Evolutionary conservation across 1,140 invertebrate genomes (phyloP).

Genomic region (Achatina immaculata): DNA sequence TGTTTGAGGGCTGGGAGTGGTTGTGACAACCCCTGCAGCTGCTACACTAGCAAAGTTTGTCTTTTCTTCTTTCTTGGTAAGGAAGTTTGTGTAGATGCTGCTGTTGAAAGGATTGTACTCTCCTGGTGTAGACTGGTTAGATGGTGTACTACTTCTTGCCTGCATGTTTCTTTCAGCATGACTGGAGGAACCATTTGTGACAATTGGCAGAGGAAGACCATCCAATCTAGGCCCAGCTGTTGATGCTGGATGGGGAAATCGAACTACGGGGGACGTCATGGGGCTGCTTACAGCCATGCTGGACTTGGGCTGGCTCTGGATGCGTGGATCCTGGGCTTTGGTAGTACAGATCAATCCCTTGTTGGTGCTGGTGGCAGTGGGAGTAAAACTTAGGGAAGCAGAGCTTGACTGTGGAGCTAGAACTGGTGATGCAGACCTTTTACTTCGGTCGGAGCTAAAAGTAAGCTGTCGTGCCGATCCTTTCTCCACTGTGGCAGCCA

Average conservation of each 20-base stretch:
- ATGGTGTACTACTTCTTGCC: neutral
- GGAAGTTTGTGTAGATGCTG: conserved; percentile 75
- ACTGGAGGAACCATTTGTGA: conserved; percentile 50
- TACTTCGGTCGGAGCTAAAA: conserved; percentile 69
- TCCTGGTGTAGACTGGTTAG: conserved; percentile 39
- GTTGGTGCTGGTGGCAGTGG: conserved; percentile 36
- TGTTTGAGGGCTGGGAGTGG: conserved; percentile 60
- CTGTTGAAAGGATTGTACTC: conserved; percentile 87
- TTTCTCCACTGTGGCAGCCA: conserved; percentile 34
- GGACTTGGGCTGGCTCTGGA: conserved; percentile 32
- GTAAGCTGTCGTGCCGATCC: conserved; percentile 37
- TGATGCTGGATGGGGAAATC: neutral
- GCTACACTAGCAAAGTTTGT: conserved; percentile 83
- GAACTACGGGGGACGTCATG: conserved; percentile 17
- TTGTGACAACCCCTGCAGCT: conserved; percentile 74
- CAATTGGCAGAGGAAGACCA: conserved; percentile 60
- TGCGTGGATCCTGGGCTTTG: conserved; percentile 10
- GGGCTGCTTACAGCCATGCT: conserved; percentile 29
- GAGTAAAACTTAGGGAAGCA: conserved; percentile 33
- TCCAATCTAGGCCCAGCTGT: conserved; percentile 38
- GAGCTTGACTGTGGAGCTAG: neutral
- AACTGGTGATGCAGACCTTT: conserved; percentile 13
- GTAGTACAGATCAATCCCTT: conserved; percentile 71
- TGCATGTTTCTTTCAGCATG: conserved; percentile 38
- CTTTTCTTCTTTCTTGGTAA: conserved; percentile 78